A percentile compares a stretch with the other conserved stretches of the same genome.
phyloP scores from a whole-genome alignment of 2,113 vertebrate species.

The Xenopus laevis region DNA sequence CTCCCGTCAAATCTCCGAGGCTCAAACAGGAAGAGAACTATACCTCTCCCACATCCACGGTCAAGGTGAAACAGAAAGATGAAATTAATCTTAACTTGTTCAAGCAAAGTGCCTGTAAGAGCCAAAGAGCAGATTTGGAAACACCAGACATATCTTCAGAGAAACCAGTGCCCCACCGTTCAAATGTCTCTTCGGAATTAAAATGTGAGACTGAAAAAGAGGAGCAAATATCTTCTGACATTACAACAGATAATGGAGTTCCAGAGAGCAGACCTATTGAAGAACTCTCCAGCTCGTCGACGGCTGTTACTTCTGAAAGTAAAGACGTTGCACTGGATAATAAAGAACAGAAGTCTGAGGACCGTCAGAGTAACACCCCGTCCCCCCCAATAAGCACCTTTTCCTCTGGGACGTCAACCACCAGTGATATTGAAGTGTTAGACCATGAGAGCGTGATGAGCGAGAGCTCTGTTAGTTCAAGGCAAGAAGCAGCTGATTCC shows the following conservation, averaged over 20 bases:
- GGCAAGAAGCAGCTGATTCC: constrained; percentile 84
- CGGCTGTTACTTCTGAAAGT: constrained; percentile 54
- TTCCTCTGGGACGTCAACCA: constrained; percentile 96
- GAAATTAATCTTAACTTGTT: constrained; percentile 47
- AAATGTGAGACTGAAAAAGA: constrained; percentile 35
- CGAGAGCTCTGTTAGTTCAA: constrained; percentile 93
- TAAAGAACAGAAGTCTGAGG: constrained; percentile 86
- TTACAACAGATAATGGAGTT: constrained; percentile 43
- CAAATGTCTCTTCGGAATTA: constrained; percentile 44
- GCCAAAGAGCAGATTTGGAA: constrained; percentile 40
- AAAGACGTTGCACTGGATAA: constrained; percentile 73
- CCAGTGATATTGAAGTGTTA: constrained; percentile 96
- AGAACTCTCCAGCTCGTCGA: constrained; percentile 34
- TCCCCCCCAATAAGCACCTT: constrained; percentile 93
- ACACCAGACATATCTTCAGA: background rate
- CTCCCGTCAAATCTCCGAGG: constrained; percentile 83
- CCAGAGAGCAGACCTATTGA: constrained; percentile 45
- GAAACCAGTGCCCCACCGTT: background rate
- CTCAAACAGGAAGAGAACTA: constrained; percentile 73
- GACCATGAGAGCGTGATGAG: constrained; percentile 97
- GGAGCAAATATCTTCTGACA: constrained; percentile 47
- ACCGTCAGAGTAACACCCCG: constrained; percentile 92
- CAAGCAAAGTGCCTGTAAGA: constrained; percentile 47
- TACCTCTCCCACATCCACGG: constrained; percentile 53
- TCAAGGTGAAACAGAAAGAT: constrained; percentile 47